Evolutionary conservation across 2,888 invertebrate species (phyloP), one percentile per base, ranked within the genome.

Genomic region (Empis stercorea): DNA sequence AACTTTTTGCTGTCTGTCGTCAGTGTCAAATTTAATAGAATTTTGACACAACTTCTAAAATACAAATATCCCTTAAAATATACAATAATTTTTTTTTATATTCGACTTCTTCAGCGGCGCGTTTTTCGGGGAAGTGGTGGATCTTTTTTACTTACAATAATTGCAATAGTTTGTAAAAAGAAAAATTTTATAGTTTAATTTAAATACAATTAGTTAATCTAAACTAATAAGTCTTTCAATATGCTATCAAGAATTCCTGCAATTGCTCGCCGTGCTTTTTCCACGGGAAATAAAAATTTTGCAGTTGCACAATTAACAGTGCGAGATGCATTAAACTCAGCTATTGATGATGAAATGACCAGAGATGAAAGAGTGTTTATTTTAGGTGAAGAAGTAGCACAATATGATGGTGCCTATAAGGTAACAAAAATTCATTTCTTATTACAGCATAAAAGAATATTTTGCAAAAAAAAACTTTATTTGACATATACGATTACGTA

Each of bases 391-490:
- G 99, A 99, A 73, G 97, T 99, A 1, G 97, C 96, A n/a, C 83
- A 87, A 70, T 97, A 96, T 63, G 96, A 97, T 65, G 97, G 97
- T 52, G 95, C 96, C 43, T 97, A 97, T 65, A 88, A 96, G 84
- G 87, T 97, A 27, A 84, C 48, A 38, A 45, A 36, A 39, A 17
- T 15, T 27, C 27, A 34, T 43, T 30, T n/a, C n/a, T 20, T 17
- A 45, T 30, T 4, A 44, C 16, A 41, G 53, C 13, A 17, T 23
- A 48, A 43, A 48, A 52, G n/a, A 48, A 51, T 45, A 43, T 45
- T 45, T 32, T 42, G 7, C n/a, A 27, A 27, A 13, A 16, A 3
- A 17, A 3, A 30, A 51, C 47, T 36, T 45, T 46, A 47, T 51
- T 30, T 54, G 48, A 48, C 42, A 45, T 46, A 49, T 47, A 36